A percentile compares a stretch with the other conserved stretches of the same genome.
These are phyloP conservation scores for Sternotherus odoratus DNA, from an alignment of 2,797 vertebrate genomes.

Conservation along the genomic window DNA sequence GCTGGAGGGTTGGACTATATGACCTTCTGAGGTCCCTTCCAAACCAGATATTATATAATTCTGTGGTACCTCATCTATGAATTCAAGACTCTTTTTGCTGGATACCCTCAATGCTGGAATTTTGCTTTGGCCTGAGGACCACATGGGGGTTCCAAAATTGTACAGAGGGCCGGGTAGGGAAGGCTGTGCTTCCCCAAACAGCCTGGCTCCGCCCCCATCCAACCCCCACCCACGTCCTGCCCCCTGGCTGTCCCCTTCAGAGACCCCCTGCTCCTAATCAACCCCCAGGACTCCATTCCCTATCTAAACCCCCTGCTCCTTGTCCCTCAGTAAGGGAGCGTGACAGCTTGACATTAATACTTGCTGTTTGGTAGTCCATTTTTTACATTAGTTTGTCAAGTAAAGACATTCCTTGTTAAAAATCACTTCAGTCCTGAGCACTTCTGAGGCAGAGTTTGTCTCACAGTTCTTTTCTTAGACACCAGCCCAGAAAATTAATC, in stretches of 20 bases:
- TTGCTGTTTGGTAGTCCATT: slow-evolving; percentile 48
- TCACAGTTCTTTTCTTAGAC: not conserved
- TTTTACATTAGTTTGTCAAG: slow-evolving; percentile 46
- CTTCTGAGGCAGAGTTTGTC: not conserved
- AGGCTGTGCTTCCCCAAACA: too few species aligned
- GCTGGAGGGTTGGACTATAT: too few species aligned
- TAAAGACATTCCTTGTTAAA: slow-evolving; percentile 41
- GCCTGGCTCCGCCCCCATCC: too few species aligned
- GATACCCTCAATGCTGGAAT: not conserved
- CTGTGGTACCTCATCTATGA: not conserved
- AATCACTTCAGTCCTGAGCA: not conserved
- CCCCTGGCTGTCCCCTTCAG: too few species aligned
- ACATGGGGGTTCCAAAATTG: too few species aligned
- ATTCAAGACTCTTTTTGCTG: not conserved
- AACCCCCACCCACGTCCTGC: too few species aligned
- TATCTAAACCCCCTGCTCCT: too few species aligned
- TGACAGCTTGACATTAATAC: slow-evolving; percentile 52
- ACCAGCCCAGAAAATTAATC: not conserved
- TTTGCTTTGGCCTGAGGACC: not conserved
- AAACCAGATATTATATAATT: too few species aligned
- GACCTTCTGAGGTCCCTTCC: too few species aligned
- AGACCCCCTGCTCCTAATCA: too few species aligned
- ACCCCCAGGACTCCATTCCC: too few species aligned
- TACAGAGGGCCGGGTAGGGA: too few species aligned
- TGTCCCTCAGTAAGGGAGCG: slow-evolving; percentile 41